Percentiles rank a stretch among this genome's conserved stretches.
These are phyloP conservation scores for Protobothrops flavoviridis DNA, from an alignment of 2,113 vertebrate species.

Conservation along the genomic window DNA sequence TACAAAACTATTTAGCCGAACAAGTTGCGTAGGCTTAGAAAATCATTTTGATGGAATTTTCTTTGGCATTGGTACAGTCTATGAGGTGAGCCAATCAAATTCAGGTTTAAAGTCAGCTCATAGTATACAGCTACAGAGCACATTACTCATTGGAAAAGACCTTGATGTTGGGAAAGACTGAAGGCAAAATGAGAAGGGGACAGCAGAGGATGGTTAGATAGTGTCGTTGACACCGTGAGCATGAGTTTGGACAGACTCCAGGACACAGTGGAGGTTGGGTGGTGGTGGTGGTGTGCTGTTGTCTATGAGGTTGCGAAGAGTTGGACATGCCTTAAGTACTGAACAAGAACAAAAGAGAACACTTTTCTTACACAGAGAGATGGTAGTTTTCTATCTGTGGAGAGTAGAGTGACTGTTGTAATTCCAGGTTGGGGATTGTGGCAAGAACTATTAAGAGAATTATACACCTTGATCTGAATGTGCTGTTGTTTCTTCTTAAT, in stretches of 20 bases:
- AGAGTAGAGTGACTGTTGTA: background rate
- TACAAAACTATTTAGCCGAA: background rate
- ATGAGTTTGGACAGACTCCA: too few species aligned
- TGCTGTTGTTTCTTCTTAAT: background rate
- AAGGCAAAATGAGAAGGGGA: background rate
- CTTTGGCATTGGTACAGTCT: background rate
- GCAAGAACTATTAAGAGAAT: background rate
- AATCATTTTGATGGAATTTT: background rate
- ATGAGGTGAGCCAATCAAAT: background rate
- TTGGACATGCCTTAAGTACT: too few species aligned
- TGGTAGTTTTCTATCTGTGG: background rate
- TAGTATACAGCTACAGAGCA: background rate
- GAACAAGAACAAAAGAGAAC: too few species aligned
- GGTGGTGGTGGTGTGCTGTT: too few species aligned
- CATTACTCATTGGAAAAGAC: background rate
- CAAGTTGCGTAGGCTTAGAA: background rate
- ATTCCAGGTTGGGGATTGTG: background rate
- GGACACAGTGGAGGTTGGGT: too few species aligned
- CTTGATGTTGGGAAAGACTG: background rate
- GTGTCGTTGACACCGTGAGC: background rate
- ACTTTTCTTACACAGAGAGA: background rate
- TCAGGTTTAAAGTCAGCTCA: background rate
- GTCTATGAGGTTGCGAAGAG: too few species aligned
- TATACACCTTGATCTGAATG: background rate
- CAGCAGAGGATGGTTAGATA: background rate